These are phyloP conservation scores for Epinephelus coioides DNA, from an alignment of 2,797 vertebrate genomes.

Conservation along the genomic window DNA sequence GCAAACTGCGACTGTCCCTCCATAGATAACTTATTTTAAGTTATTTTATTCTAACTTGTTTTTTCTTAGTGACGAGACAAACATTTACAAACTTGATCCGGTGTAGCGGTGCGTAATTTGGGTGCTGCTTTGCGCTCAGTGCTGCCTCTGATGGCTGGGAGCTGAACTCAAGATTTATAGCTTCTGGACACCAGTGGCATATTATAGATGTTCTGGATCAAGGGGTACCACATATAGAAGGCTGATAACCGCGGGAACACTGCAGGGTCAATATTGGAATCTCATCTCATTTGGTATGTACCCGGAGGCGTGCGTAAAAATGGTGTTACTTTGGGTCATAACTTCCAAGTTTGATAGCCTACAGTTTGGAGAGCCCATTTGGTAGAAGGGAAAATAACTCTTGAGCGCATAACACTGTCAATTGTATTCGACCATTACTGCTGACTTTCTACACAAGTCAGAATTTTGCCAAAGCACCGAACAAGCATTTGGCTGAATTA, in stretches of 20 bases:
- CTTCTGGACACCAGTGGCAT: not conserved
- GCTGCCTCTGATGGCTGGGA: constrained; percentile 38
- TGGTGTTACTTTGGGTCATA: too few relatives aligned
- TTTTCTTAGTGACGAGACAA: not conserved
- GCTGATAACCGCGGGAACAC: not conserved
- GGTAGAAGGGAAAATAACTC: too few relatives aligned
- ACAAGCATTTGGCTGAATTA: not conserved
- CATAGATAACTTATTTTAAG: too few relatives aligned
- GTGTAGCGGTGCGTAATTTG: not conserved
- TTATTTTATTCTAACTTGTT: too few relatives aligned
- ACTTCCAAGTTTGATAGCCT: too few relatives aligned
- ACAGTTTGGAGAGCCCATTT: too few relatives aligned
- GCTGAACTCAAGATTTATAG: not conserved
- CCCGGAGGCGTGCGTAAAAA: not conserved
- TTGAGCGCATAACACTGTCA: too few relatives aligned
- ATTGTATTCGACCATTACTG: not conserved
- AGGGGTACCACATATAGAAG: not conserved
- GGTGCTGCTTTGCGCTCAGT: not conserved
- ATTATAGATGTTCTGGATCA: not conserved
- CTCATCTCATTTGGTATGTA: not conserved
- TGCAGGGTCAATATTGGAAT: not conserved
- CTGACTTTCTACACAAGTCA: not conserved
- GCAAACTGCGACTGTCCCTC: not conserved
- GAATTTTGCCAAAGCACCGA: not conserved
- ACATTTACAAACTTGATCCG: not conserved